Percentiles rank a stretch among this genome's conserved stretches.
phyloP scores from a whole-genome alignment of 2,797 vertebrate genomes.

The Gymnocypris eckloni region DNA sequence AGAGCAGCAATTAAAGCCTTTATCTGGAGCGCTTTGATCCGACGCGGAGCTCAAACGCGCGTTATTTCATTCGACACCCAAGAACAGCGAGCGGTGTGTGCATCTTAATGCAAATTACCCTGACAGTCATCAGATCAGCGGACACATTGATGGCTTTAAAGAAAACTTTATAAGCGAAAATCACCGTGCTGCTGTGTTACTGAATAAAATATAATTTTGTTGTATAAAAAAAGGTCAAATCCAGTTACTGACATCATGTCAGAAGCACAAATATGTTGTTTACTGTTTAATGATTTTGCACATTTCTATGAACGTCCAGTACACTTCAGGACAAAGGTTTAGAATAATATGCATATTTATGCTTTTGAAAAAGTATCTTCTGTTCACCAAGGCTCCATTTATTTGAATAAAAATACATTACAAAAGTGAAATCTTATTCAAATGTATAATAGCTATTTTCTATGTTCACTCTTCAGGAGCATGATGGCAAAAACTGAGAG shows the following conservation, averaged over 20 bases:
- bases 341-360: background rate
- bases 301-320: background rate
- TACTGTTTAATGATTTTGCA: background rate
- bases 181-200: background rate
- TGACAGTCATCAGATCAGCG: background rate
- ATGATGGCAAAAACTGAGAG: no score
- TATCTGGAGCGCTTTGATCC: slow-evolving; percentile 74
- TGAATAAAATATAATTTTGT: no score
- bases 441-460: no score
- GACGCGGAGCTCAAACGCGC: slow-evolving; percentile 47
- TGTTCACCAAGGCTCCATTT: background rate
- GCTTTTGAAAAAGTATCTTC: background rate
- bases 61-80: background rate
- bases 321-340: background rate
- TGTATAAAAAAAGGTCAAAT: background rate
- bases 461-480: no score
- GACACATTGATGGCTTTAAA: background rate
- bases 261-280: background rate
- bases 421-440: background rate
- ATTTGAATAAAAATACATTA: background rate
- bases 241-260: background rate
- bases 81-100: background rate
- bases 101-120: background rate
- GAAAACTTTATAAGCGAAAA: background rate
- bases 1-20: slow-evolving; percentile 63